Evolutionary conservation across 1,140 invertebrate species (phyloP).

Genomic region (Drosophila lacertosa): DNA sequence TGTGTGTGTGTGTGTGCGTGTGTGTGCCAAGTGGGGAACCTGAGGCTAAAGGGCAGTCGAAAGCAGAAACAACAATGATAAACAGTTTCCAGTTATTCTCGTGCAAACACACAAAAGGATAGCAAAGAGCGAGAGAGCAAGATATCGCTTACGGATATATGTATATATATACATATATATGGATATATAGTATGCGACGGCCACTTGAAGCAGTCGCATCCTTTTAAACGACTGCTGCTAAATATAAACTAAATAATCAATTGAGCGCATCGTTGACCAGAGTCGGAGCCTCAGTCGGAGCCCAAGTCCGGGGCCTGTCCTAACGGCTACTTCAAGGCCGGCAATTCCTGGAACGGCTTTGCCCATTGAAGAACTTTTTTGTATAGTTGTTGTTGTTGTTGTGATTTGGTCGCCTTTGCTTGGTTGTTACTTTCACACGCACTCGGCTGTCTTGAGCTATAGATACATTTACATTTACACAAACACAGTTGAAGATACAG

Average conservation of each 20-base stretch:
- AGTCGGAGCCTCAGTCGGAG: slow-evolving; percentile 15
- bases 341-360: slow-evolving; percentile 64
- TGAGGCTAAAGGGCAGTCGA: slow-evolving; percentile 35
- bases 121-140: slow-evolving; percentile 6
- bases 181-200: slow-evolving; percentile 32
- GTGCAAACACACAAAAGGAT: slow-evolving; percentile 59
- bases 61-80: slow-evolving; percentile 72
- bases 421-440: slow-evolving; percentile 67
- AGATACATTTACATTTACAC: slow-evolving; percentile 37
- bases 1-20: slow-evolving; percentile 8
- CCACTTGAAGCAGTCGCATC: slow-evolving; percentile 68
- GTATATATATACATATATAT: slow-evolving; percentile 30
- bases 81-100: slow-evolving; percentile 76
- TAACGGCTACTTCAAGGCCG: slow-evolving; percentile 78
- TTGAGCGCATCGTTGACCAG: slow-evolving; percentile 72
- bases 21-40: slow-evolving; percentile 24
- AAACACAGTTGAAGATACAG: slow-evolving; percentile 8
- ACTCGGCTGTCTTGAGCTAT: slow-evolving; percentile 21
- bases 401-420: slow-evolving; percentile 24
- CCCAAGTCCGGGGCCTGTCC: slow-evolving; percentile 27
- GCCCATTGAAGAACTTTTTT: slow-evolving; percentile 70
- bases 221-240: slow-evolving; percentile 69
- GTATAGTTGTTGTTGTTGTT: slow-evolving; percentile 30
- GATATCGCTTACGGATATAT: too few species aligned
- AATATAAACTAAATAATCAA: slow-evolving; percentile 81